Evolutionary conservation across 2,797 vertebrate species (phyloP).

Genomic region (Anas capensis): DNA sequence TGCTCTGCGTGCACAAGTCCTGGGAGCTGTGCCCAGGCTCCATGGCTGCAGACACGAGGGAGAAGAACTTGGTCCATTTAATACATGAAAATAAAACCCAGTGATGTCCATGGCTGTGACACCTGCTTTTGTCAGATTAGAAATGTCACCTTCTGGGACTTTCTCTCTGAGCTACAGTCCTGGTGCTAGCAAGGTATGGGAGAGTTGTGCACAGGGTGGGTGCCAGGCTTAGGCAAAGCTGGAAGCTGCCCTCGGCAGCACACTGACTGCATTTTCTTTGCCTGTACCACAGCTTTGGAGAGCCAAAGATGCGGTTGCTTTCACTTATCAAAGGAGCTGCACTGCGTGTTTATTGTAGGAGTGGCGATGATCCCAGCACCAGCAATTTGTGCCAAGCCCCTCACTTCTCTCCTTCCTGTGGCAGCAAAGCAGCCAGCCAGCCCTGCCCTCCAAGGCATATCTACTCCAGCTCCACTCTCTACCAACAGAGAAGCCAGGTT

Average conservation of each 20-base stretch:
- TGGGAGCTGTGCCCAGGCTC: background rate
- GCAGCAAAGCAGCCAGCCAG: background rate
- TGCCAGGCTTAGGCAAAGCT: background rate
- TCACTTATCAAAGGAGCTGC: background rate
- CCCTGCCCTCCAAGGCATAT: background rate
- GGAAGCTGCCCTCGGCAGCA: background rate
- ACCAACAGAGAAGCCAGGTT: background rate
- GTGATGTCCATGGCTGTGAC: background rate
- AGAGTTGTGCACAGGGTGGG: background rate
- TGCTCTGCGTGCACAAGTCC: background rate
- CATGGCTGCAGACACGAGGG: background rate
- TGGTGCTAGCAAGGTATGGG: background rate
- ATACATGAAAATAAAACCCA: background rate
- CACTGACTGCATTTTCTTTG: background rate
- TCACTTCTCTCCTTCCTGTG: fast-evolving
- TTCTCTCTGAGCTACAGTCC: background rate
- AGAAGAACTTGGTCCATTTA: background rate
- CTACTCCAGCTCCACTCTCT: background rate
- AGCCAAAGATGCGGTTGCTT: background rate
- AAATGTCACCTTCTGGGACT: background rate
- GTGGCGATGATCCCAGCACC: background rate
- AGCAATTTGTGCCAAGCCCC: fast-evolving
- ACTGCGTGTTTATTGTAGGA: background rate
- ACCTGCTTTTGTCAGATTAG: background rate
- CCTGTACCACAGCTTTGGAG: background rate